Evolutionary conservation across 2,888 invertebrate genomes (phyloP), one percentile per base, ranked within the genome.

Genomic region (Conops quadrifasciatus): DNA sequence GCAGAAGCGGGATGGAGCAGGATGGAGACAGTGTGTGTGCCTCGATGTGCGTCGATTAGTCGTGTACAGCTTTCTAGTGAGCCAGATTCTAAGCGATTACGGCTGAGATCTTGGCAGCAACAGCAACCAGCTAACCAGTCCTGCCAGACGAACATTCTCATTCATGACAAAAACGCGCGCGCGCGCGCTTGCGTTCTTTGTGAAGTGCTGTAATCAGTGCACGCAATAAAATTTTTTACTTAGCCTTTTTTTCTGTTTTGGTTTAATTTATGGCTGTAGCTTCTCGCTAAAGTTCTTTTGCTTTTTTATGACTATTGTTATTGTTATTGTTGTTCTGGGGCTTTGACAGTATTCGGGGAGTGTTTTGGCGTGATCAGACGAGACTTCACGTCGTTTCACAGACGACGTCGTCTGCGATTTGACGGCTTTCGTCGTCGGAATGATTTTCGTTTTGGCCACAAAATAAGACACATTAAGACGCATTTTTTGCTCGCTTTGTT

Each of bases 181-280:
- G 36, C 36, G 36, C 36, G 36, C 36, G 4, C 4, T 9, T 71
- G 67, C 72, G 77, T 67, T 58, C 58, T 69, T 71, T 73, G 75
- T 67, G 71, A 73, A 62, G 67, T 70, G 73, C 76, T 80, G 80
- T 81, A 80, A 80, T 82, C 80, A 80, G 80, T 82, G 81, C 80
- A 82, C 80, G 82, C 80, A 80, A 81, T 80, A 80, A 80, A 81
- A 79, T 75, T 77, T 78, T 79, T 21, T 24, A 58, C 80, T 76
- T 77, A 78, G 24, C 43, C 70, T 56, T 21, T 58, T 65, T 45
- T 69, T 70, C 36, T 36, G 4, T 4, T 36, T 36, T 36, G 4
- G 4, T 36, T 36, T 9, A 36, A 36, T 36, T 36, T 36, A 36
- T 36, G 4, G 36, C 36, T 36, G 36, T 43, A 36, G 56, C 7